Evolutionary conservation across 2,888 invertebrate genomes (phyloP).

Genomic region (Lomographa bimaculata): DNA sequence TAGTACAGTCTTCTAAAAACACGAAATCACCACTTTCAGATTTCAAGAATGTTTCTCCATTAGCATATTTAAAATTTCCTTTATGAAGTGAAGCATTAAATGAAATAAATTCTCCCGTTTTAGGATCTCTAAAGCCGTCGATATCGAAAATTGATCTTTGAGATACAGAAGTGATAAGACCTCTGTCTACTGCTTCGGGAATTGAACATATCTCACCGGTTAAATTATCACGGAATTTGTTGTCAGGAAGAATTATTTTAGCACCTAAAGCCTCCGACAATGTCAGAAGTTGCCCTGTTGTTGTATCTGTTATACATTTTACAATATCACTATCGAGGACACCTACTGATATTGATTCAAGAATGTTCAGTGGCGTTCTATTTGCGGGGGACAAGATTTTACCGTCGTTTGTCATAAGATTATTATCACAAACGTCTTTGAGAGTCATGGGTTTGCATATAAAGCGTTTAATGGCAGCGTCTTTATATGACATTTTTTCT

Average conservation of each 20-base stretch:
- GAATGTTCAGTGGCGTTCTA: slow-evolving; percentile 88
- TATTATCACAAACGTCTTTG: slow-evolving; percentile 92
- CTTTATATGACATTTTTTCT: slow-evolving; percentile 90
- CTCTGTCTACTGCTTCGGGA: slow-evolving; percentile 94
- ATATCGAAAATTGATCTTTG: slow-evolving; percentile 96
- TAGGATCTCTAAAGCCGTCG: slow-evolving; percentile 93
- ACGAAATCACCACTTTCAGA: slow-evolving; percentile 89
- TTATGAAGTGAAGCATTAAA: slow-evolving; percentile 92
- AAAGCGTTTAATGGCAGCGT: slow-evolving; percentile 91
- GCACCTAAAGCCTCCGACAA: slow-evolving; percentile 92
- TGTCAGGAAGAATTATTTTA: slow-evolving; percentile 89
- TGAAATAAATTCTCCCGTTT: slow-evolving; percentile 91
- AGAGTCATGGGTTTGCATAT: slow-evolving; percentile 96
- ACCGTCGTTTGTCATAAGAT: slow-evolving; percentile 89
- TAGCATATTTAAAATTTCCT: slow-evolving; percentile 89
- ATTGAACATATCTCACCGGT: slow-evolving; percentile 90
- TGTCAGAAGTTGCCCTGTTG: slow-evolving; percentile 90
- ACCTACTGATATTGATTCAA: slow-evolving; percentile 94
- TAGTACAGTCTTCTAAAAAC: slow-evolving; percentile 91
- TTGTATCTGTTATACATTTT: slow-evolving; percentile 93
- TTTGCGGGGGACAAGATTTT: slow-evolving; percentile 92
- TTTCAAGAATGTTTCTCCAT: slow-evolving; percentile 89
- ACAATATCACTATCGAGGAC: slow-evolving; percentile 92
- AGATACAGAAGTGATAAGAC: slow-evolving; percentile 93
- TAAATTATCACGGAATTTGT: slow-evolving; percentile 89